Evolutionary conservation across 2,797 vertebrate genomes (phyloP).

Genomic region (Chelmon rostratus): DNA sequence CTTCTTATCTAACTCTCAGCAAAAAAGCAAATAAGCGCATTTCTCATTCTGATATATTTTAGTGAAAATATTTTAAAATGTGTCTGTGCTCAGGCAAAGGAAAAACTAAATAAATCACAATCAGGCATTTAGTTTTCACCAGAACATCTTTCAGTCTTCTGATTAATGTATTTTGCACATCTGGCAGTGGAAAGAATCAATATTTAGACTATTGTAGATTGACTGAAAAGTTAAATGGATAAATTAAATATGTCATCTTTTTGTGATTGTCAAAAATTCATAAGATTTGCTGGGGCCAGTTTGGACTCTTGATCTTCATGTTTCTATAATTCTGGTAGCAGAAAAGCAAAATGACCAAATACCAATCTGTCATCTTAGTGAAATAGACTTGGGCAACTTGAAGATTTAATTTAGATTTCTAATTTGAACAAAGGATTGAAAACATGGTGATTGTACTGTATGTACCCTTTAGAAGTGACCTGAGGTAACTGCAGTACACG

Average conservation of each 20-base stretch:
- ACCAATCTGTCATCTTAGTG: no score
- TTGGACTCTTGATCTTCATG: not conserved
- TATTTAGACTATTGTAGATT: not conserved
- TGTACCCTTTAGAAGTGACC: not conserved
- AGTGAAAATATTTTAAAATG: no score
- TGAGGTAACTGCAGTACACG: slow-evolving; percentile 24
- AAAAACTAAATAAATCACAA: not conserved
- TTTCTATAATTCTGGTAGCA: not conserved
- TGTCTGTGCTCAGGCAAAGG: no score
- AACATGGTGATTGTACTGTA: not conserved
- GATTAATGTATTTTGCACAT: no score
- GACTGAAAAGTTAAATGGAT: not conserved
- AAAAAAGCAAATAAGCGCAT: no score
- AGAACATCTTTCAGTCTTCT: not conserved
- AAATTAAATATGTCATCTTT: not conserved
- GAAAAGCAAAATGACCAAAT: not conserved
- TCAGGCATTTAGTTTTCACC: not conserved
- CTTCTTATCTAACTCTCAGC: no score
- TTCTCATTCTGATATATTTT: no score
- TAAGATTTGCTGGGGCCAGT: no score
- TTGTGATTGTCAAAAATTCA: no score
- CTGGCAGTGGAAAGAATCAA: no score
- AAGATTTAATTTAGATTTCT: not conserved
- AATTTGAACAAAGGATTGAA: not conserved
- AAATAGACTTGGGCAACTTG: no score